Evolutionary conservation across 2,797 vertebrate genomes (phyloP).

Genomic region (Macroramphosus scolopax): DNA sequence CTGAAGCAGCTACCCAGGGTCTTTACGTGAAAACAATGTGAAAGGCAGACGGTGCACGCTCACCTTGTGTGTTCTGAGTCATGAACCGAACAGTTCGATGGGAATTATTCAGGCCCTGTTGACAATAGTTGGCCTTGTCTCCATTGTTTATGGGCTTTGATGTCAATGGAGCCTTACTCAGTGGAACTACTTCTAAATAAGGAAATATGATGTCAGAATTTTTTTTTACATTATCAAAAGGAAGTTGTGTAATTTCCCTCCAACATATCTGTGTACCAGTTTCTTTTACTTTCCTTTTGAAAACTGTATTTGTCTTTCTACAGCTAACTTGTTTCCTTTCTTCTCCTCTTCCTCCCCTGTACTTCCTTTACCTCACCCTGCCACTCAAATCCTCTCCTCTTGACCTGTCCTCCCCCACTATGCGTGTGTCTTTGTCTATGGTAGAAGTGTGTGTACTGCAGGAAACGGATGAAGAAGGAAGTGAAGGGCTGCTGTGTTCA

Average conservation of each 20-base stretch:
- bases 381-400: constrained; percentile 10
- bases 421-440: constrained; percentile 19
- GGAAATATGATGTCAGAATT: constrained; percentile 19
- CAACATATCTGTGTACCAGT: constrained; percentile 4
- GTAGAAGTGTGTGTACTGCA: constrained; percentile 94
- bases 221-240: constrained; percentile 14
- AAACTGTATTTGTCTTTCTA: constrained; percentile 14
- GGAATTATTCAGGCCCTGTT: background rate
- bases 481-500: constrained; percentile 93
- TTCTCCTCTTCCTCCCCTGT: constrained; percentile 25
- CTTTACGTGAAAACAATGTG: background rate
- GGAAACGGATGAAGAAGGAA: constrained; percentile 88
- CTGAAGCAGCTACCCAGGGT: too few species aligned
- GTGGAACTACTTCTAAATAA: constrained; percentile 11
- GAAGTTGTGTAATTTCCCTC: constrained; percentile 33
- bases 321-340: constrained; percentile 23
- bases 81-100: background rate
- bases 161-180: constrained; percentile 14
- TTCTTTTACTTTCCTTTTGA: constrained; percentile 4
- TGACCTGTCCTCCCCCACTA: background rate
- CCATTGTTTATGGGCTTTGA: constrained; percentile 26
- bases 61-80: background rate
- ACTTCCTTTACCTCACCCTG: constrained; percentile 25
- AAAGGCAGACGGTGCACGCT: background rate
- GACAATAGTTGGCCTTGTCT: constrained; percentile 15